Conservation (phyloP, 2,113 vertebrate genomes). For the Pseudopodoces humilis region DNA sequence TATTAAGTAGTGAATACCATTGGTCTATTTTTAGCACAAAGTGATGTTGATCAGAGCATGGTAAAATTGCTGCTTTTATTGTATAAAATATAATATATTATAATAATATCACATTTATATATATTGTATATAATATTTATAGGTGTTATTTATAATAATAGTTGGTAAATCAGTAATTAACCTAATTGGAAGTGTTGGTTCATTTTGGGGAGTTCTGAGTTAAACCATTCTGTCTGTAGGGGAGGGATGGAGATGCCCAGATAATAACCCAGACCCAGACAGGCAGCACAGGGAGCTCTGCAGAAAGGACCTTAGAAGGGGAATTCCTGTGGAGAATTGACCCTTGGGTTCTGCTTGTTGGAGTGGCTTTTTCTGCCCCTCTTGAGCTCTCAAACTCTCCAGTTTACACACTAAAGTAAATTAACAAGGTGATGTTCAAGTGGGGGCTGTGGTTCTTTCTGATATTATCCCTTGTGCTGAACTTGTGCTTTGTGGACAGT, state of each 20-base stretch:
- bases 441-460: background rate
- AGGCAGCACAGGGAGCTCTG: background rate
- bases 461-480: background rate
- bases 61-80: background rate
- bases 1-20: background rate
- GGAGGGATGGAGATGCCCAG: background rate
- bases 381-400: background rate
- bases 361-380: background rate
- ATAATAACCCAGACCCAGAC: rapidly evolving
- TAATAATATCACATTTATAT: too few species aligned
- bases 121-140: too few species aligned
- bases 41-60: background rate
- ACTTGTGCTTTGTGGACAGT: background rate
- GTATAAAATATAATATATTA: too few species aligned
- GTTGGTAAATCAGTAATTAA: background rate
- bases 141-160: too few species aligned
- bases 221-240: background rate
- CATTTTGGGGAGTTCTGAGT: background rate
- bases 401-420: background rate
- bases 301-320: background rate
- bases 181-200: background rate
- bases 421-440: background rate
- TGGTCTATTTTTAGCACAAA: background rate
- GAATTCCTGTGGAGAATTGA: background rate
- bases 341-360: background rate